Base-by-base conservation (phyloP, 1,140 invertebrate genomes). In the Chlorops oryzae region DNA sequence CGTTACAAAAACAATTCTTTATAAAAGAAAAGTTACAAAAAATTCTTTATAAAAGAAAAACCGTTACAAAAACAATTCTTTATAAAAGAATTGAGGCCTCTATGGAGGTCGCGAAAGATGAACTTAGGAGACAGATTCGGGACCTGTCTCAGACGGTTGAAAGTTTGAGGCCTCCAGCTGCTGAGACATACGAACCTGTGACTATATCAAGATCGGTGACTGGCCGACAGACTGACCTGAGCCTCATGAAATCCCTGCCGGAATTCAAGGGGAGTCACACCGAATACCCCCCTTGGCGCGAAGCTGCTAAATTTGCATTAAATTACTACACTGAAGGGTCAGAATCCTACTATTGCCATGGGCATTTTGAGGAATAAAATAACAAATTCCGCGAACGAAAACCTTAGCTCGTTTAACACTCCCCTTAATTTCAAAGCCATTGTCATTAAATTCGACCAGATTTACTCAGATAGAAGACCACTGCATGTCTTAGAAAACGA, bases 351-450 rank as follows among this genome's bases (percentile, higher is more conserved):
- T 47, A 35, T 52, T 25, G 45, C 46, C 5, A 38, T 48, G 24
- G 40, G 23, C 10, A 53, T 53, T 38, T 20, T 53, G 9, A 9
- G 46, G 4, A 48, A 48, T 18, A 53, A 53, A 43, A 52, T 52
- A 24, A 47, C 38, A 3, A 39, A 27, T 15, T 2, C 37, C n/a
- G 45, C 44, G 13, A 37, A 40, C n/a, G 28, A 17, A 23, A 43
- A n/a, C 9, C 22, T 52, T 12, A 18, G 17, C 6, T 17, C 39
- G 3, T 49, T 44, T 39, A 53, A 49, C n/a, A 53, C 45, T 17
- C 17, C 24, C 23, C 15, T 53, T 4, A 53, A 53, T 25, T 53
- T 53, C 20, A 22, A 49, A 5, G 45, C 51, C 27, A 53, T 53
- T 2, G 20, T 53, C 18, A 9, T 22, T 43, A 28, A 41, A 28